phyloP scores from a whole-genome alignment of 2,888 invertebrate species.

The Dugesia japonica region DNA sequence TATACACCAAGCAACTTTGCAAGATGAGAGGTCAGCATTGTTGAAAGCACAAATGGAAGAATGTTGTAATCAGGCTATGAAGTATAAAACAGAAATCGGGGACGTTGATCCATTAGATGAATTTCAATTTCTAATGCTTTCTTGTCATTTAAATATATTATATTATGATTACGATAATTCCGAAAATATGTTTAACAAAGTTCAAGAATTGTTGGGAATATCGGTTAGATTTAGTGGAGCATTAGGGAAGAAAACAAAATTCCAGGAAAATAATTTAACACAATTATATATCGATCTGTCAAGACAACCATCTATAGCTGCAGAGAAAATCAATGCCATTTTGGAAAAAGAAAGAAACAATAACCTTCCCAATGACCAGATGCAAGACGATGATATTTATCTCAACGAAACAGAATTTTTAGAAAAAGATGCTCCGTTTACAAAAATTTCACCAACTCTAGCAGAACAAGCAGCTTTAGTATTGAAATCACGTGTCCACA shows the following conservation, averaged over 20 bases:
- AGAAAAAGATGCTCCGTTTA: not conserved
- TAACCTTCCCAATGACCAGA: not conserved
- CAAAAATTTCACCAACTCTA: not conserved
- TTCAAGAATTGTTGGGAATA: not conserved
- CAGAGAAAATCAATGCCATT: not conserved
- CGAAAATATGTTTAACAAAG: not conserved
- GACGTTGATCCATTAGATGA: not conserved
- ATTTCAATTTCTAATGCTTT: not conserved
- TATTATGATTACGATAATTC: not conserved
- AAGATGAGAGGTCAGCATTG: not conserved
- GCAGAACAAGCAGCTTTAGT: not conserved
- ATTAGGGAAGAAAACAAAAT: not conserved
- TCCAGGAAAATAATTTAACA: not conserved
- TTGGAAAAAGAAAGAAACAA: not conserved
- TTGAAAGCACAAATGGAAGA: not conserved
- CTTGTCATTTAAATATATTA: not conserved
- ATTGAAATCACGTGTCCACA: not conserved
- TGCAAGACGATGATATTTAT: not conserved
- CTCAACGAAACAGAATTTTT: not conserved
- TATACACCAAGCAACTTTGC: not conserved
- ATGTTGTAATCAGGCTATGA: not conserved
- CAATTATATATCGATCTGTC: not conserved
- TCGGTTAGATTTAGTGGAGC: not conserved
- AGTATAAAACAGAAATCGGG: not conserved
- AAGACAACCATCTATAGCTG: not conserved